Percentiles rank a stretch among this genome's conserved stretches.
phyloP scores from a whole-genome alignment of 2,888 invertebrate genomes.

The Drosophila subsilvestris region DNA sequence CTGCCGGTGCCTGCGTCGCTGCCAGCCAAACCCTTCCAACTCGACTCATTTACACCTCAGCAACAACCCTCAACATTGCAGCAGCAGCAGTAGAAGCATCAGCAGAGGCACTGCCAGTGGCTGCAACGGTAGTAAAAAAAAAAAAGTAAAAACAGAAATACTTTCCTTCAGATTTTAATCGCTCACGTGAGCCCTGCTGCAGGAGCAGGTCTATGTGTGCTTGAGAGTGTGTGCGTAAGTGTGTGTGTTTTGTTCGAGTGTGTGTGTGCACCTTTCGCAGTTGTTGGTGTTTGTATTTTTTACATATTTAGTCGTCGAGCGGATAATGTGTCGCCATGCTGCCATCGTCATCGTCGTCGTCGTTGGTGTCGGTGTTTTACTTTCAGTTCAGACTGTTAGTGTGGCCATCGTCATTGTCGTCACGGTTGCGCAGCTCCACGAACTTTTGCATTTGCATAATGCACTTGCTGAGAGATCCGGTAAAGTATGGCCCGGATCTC shows the following conservation, averaged over 20 bases:
- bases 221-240: constrained; percentile 8
- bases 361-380: constrained; percentile 31
- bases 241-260: constrained; percentile 10
- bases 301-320: constrained; percentile 67
- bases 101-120: constrained; percentile 2
- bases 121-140: constrained; percentile 32
- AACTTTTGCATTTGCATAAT: constrained; percentile 65
- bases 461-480: constrained; percentile 2
- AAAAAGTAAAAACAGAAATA: constrained; percentile 67
- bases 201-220: constrained; percentile 10
- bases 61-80: constrained; percentile 66
- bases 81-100: constrained; percentile 16
- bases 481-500: not conserved
- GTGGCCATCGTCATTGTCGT: constrained; percentile 22
- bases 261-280: constrained; percentile 19
- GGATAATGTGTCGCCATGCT: constrained; percentile 70
- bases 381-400: constrained; percentile 32
- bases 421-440: constrained; percentile 27
- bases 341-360: constrained; percentile 53
- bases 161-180: constrained; percentile 80
- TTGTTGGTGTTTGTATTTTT: constrained; percentile 37
- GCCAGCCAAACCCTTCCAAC: constrained; percentile 65
- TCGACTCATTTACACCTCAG: constrained; percentile 74
- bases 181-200: constrained; percentile 73
- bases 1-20: constrained; percentile 12